Evolutionary conservation across 2,797 vertebrate genomes (phyloP).

Genomic region (Morus bassanus): DNA sequence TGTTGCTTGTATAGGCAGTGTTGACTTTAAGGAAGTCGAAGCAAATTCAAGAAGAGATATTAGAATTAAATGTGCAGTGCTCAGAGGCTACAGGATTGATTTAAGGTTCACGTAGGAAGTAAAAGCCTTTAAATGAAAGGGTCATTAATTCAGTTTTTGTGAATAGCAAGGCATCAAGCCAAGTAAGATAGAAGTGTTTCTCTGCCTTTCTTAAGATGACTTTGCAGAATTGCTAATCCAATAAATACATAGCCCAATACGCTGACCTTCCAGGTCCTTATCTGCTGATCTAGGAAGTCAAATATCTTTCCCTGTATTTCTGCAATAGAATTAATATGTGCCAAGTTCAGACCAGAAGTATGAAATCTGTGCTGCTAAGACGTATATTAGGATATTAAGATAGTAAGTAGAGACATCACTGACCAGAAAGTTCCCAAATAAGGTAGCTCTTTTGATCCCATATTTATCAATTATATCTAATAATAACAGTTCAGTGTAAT

Average conservation of each 20-base stretch:
- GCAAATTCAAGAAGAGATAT: not conserved
- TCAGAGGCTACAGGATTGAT: not conserved
- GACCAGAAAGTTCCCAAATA: not conserved
- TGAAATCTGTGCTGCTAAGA: not conserved
- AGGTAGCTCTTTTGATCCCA: not conserved
- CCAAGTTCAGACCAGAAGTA: not conserved
- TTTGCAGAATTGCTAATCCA: slow-evolving; percentile 21
- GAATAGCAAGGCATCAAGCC: not conserved
- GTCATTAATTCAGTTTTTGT: not conserved
- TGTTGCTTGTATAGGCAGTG: not conserved
- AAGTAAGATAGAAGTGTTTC: not conserved
- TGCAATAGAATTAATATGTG: not conserved
- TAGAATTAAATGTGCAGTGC: not conserved
- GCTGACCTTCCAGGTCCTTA: not conserved
- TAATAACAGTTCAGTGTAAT: not conserved
- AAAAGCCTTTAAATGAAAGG: not conserved
- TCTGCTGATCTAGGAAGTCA: not conserved
- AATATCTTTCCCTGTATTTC: not conserved
- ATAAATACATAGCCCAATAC: not conserved
- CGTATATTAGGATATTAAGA: not conserved
- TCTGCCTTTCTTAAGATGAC: slow-evolving; percentile 15
- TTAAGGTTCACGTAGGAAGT: not conserved
- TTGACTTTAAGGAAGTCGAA: not conserved
- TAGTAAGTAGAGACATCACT: not conserved
- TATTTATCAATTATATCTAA: not conserved